Conservation (phyloP, 2,797 vertebrate genomes). For the Phrynocephalus guinanensis region DNA sequence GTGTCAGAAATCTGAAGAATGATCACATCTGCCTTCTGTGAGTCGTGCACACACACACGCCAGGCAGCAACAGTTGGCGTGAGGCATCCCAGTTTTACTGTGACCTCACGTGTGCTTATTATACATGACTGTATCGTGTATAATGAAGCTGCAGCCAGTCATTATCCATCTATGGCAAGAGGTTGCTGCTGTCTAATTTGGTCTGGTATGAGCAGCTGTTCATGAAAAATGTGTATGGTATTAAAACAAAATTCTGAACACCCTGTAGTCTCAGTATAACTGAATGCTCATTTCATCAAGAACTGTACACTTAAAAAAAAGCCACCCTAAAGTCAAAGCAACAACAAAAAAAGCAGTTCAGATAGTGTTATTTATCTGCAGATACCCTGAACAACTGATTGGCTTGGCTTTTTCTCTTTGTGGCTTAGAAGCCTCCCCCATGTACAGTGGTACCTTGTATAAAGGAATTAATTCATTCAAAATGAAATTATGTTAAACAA, state of each 20-base stretch:
- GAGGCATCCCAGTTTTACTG: background rate
- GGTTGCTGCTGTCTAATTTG: constrained; percentile 25
- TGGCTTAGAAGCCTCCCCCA: background rate
- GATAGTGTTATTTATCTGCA: background rate
- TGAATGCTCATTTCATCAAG: background rate
- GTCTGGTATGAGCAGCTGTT: constrained; percentile 29
- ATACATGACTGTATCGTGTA: background rate
- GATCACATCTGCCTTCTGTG: background rate
- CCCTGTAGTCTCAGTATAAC: background rate
- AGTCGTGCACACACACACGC: background rate
- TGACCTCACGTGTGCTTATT: background rate
- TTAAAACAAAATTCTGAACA: background rate
- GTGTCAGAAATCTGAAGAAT: background rate
- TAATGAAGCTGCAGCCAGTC: constrained; percentile 6
- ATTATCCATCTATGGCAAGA: constrained; percentile 8
- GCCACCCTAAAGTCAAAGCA: background rate
- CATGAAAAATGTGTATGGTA: background rate
- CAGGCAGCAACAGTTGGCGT: background rate
- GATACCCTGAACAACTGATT: background rate
- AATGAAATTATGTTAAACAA: too few relatives aligned
- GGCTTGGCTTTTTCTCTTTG: background rate
- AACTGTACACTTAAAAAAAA: background rate
- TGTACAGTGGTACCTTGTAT: background rate
- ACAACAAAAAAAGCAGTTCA: background rate
- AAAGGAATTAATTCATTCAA: too few relatives aligned